Evolutionary conservation across 2,113 vertebrate species (phyloP).

Genomic region (Phycodurus eques): DNA sequence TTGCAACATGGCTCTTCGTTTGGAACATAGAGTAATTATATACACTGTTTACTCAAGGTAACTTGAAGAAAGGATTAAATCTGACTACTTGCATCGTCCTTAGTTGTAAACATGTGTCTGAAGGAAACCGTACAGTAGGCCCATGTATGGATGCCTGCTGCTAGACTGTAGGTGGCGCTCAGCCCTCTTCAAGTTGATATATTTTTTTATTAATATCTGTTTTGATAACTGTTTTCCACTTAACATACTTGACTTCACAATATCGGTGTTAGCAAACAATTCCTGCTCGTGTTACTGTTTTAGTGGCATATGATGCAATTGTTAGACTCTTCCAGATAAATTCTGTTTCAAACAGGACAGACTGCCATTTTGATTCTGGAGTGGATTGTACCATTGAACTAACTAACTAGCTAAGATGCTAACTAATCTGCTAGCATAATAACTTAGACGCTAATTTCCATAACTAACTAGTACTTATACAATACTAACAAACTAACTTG

Average conservation of each 20-base stretch:
- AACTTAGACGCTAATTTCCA: too few relatives aligned
- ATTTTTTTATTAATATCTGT: too few relatives aligned
- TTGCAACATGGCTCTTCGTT: conserved; percentile 21
- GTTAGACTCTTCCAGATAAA: too few relatives aligned
- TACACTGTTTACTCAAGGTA: not conserved
- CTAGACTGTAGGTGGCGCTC: not conserved
- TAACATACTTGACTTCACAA: not conserved
- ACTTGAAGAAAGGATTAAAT: not conserved
- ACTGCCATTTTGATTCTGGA: not conserved
- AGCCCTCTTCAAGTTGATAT: not conserved
- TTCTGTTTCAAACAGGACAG: too few relatives aligned
- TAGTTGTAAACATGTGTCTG: not conserved
- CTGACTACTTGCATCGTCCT: not conserved
- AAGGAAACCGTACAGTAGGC: not conserved
- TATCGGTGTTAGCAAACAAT: not conserved
- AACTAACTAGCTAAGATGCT: not conserved
- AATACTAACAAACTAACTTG: too few relatives aligned
- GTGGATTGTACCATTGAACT: not conserved
- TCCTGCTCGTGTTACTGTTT: not conserved
- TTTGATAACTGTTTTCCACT: not conserved
- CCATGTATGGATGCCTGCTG: not conserved
- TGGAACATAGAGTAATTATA: not conserved
- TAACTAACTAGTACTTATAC: too few relatives aligned
- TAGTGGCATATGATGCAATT: too few relatives aligned
- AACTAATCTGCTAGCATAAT: too few relatives aligned